Conservation (phyloP, 2,888 invertebrate species). For the Choristoneura rosaceana region DNA sequence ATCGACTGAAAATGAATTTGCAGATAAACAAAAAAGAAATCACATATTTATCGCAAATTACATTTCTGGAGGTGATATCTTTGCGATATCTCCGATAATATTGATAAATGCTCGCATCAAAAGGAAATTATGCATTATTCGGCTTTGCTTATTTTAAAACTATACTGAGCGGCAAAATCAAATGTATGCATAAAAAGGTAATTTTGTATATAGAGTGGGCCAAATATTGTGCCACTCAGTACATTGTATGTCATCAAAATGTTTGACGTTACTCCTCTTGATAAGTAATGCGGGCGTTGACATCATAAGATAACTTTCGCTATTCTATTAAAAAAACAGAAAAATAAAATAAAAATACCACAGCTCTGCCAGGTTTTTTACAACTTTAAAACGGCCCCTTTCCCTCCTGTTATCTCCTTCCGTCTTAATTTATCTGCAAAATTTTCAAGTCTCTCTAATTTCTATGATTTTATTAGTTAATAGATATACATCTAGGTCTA, state of each 20-base stretch:
- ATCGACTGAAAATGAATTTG: conserved; percentile 81
- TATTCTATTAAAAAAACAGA: not conserved
- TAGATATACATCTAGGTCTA: too few relatives aligned
- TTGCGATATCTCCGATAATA: conserved; percentile 70
- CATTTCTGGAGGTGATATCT: conserved; percentile 72
- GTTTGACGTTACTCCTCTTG: not conserved
- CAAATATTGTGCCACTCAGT: too few relatives aligned
- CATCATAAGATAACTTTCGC: not conserved
- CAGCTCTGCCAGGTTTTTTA: too few relatives aligned
- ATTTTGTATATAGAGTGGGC: too few relatives aligned
- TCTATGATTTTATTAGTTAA: too few relatives aligned
- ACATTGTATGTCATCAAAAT: not conserved
- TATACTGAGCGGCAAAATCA: too few relatives aligned
- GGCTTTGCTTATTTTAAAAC: conserved; percentile 13
- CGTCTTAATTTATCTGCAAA: too few relatives aligned
- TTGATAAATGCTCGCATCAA: conserved; percentile 55
- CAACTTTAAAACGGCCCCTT: too few relatives aligned
- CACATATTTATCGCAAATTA: conserved; percentile 80
- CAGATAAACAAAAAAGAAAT: conserved; percentile 74
- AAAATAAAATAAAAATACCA: too few relatives aligned
- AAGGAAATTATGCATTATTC: conserved; percentile 6
- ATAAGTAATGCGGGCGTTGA: not conserved
- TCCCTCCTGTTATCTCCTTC: too few relatives aligned
- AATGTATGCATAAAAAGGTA: too few relatives aligned
- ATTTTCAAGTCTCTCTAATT: too few relatives aligned